Base-by-base conservation (phyloP, 2,113 vertebrate species). In the Fulmarus glacialis region DNA sequence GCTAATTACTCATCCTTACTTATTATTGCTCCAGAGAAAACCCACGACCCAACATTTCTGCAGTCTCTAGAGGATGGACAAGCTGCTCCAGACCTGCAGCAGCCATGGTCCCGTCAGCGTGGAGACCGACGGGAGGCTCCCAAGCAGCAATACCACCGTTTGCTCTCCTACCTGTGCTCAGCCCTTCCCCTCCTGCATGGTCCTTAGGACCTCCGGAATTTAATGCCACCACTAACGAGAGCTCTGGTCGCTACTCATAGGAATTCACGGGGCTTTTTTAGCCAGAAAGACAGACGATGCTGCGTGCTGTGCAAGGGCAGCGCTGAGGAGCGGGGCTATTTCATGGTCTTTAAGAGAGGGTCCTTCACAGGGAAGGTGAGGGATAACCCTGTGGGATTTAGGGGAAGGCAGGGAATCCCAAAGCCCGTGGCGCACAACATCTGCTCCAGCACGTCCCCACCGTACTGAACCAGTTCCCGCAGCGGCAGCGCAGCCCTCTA, bases 241-340 rank as follows among this genome's bases (percentile, higher is more conserved):
- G 38, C 36, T 13, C 45, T 30, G 32, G 5, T 4, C 5, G 2
- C 9, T 0, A 1, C 32, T 36, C 0, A 0, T 4, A 24, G 23
- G 27, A 80, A 38, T 22, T 26, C 7, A 6, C 0, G 36, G 12
- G 26, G 14, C 4, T 87, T 60, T 56, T 72, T 26, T 11, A 68
- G 71, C 13, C 23, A 29, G 16, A 47, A n/a, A 52, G 21, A 27
- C 62, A 47, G 9, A 78, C 12, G 0, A n/a, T 1, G 1, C 17
- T 15, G 53, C 1, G 1, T 1, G 8, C 38, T 6, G 3, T 6
- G 45, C 34, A 8, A 30, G 17, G n/a, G 12, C 7, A 74, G 52
- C 0, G 15, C 48, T 0, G 3, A 53, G 30, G 23, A 78, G 12
- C 1, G 0, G 40, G n/a, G 17, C 22, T 13, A 5, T n/a, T 55